Base-by-base conservation (phyloP, 2,888 invertebrate species). In the Tipula vernalis region DNA sequence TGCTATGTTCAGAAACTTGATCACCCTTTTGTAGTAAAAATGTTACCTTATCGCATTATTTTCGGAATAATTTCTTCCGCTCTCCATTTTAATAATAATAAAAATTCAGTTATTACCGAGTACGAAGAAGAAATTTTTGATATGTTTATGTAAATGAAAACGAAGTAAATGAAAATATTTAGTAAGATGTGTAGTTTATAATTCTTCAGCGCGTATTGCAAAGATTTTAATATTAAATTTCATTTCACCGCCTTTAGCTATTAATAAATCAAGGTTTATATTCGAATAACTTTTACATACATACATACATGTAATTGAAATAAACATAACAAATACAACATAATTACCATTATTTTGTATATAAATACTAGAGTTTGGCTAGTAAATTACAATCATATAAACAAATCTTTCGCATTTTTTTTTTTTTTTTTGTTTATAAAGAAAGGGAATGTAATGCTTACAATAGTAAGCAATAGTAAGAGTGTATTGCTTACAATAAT, bases 191-290 rank as follows among this genome's bases (percentile, higher is more conserved):
- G 28, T 28, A 28, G 28, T 28, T 28, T 28, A 28, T 28, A 28
- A 28, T 28, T 28, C 28, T 28, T 28, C 28, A 28, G 28, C 28
- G 28, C 28, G 28, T 28, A 71, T 28, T 71, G 28, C 71, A 71
- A 28, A 71, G 71, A 28, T 71, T 71, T 71, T 12, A 18, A 71
- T 71, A 71, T 71, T 28, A 71, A 71, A 71, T 71, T 71, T 71
- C 71, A 71, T 71, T 71, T 71, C 71, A 71, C 71, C 71, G 71
- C 71, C 71, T 18, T 28, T 12, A 71, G 71, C 71, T 71, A 71
- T 71, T 71, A 71, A 71, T 71, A 71, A 71, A 71, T 71, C 71
- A 71, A 71, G 71, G 71, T 71, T 71, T 51, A 71, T 71, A 71
- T 71, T 10, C 71, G 28, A 71, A 51, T 51, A 51, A 12, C 28